Percentiles rank a stretch among this genome's conserved stretches.
Conservation (phyloP, 2,797 vertebrate genomes). For the Zalophus californianus region DNA sequence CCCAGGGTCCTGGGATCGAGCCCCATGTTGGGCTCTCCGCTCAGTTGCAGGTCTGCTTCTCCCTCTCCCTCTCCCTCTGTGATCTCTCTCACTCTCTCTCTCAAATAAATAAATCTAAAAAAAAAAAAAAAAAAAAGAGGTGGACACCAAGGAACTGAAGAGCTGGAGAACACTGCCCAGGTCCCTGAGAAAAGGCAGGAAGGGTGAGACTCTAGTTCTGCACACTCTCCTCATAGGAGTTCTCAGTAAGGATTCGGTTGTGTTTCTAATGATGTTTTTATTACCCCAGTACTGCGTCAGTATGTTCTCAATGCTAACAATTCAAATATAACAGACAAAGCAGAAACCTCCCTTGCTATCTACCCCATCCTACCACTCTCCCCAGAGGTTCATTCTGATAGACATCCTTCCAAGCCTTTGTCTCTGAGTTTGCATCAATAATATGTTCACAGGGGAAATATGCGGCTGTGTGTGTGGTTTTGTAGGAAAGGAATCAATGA, state of each 20-base stretch:
- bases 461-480: rapidly evolving
- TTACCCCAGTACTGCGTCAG: neutral
- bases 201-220: rapidly evolving
- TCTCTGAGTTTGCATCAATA: neutral
- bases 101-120: too few species aligned
- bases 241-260: neutral
- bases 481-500: neutral
- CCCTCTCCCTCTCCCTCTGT: too few species aligned
- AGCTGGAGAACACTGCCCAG: neutral
- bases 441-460: neutral
- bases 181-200: neutral
- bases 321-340: neutral
- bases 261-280: neutral
- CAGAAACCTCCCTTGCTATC: neutral
- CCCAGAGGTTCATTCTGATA: neutral
- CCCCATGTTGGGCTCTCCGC: too few species aligned
- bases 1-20: too few species aligned
- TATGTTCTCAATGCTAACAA: neutral
- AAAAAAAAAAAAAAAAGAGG: neutral
- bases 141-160: neutral
- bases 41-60: too few species aligned
- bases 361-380: neutral
- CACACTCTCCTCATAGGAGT: neutral
- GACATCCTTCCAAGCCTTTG: neutral
- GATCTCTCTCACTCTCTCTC: too few species aligned